These are phyloP conservation scores for Oceanodroma tethys DNA, from an alignment of 2,113 vertebrate genomes.

Conservation along the genomic window DNA sequence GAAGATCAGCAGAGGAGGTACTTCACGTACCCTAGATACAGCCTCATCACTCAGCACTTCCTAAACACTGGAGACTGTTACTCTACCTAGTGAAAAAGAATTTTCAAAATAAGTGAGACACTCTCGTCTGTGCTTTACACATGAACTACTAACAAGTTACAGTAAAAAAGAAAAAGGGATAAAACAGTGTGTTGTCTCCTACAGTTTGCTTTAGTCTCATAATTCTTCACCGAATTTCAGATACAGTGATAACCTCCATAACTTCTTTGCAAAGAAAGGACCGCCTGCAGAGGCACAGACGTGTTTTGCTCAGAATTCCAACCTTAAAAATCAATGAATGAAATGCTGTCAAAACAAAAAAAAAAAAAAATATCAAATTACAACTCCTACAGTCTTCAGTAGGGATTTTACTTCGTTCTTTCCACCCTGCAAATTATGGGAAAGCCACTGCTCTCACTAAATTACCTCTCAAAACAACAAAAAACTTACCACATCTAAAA, in stretches of 20 bases:
- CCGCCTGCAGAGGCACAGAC: not conserved
- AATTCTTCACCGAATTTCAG: not conserved
- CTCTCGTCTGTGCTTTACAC: rapidly evolving
- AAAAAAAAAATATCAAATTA: not conserved
- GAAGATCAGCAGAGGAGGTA: not conserved
- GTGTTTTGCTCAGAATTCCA: not conserved
- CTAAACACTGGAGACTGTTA: not conserved
- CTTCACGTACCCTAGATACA: not conserved
- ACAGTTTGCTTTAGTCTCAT: not conserved
- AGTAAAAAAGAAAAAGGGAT: not conserved
- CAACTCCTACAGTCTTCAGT: not conserved
- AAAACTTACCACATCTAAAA: not conserved
- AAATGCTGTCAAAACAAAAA: not conserved
- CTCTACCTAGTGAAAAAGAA: not conserved
- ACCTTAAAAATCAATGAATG: not conserved
- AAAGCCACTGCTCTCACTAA: not conserved
- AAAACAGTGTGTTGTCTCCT: not conserved
- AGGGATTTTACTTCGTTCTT: not conserved
- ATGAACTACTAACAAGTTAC: not conserved
- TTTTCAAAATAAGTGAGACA: not conserved
- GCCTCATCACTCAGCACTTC: not conserved
- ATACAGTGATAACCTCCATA: not conserved
- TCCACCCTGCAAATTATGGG: not conserved
- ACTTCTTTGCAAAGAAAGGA: not conserved
- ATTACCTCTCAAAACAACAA: not conserved